These are phyloP conservation scores for Drosophila suboccidentalis DNA, from an alignment of 2,888 invertebrate genomes.

Conservation along the genomic window DNA sequence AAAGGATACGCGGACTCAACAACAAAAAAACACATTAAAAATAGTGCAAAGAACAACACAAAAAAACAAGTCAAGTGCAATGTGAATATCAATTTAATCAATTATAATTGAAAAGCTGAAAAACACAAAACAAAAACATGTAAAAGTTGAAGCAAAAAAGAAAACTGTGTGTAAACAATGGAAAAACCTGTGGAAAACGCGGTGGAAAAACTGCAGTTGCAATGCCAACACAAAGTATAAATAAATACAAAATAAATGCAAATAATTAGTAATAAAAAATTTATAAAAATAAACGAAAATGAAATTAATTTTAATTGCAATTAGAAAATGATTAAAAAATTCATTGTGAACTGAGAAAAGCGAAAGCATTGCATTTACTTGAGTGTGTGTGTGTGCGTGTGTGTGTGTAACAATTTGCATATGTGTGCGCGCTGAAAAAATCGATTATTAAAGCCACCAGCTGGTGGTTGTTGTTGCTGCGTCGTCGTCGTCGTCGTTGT, in stretches of 20 bases:
- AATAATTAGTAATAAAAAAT: constrained; percentile 5
- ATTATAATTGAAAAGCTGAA: constrained; percentile 8
- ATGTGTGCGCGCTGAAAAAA: constrained; percentile 71
- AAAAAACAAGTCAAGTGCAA: neutral
- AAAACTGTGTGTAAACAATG: constrained; percentile 39
- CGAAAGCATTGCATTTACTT: constrained; percentile 54
- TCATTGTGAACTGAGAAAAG: constrained; percentile 35
- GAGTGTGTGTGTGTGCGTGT: constrained; percentile 31
- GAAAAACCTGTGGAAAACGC: constrained; percentile 49
- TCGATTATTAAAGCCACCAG: constrained; percentile 80
- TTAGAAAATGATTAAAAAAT: neutral
- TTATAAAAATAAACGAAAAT: neutral
- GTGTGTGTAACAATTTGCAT: constrained; percentile 51
- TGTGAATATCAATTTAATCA: constrained; percentile 1
- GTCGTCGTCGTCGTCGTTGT: neutral
- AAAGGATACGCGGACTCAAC: constrained; percentile 55
- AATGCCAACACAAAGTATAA: constrained; percentile 7
- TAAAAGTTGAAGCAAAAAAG: neutral
- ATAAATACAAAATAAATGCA: neutral
- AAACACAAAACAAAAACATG: neutral
- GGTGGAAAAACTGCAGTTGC: constrained; percentile 32
- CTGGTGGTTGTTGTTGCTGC: constrained; percentile 64
- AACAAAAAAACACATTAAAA: neutral
- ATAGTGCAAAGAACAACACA: neutral
- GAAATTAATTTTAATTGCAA: neutral